Evolutionary conservation across 2,797 vertebrate species (phyloP), one percentile per base, ranked within the genome.

Genomic region (Pseudopleuronectes americanus): DNA sequence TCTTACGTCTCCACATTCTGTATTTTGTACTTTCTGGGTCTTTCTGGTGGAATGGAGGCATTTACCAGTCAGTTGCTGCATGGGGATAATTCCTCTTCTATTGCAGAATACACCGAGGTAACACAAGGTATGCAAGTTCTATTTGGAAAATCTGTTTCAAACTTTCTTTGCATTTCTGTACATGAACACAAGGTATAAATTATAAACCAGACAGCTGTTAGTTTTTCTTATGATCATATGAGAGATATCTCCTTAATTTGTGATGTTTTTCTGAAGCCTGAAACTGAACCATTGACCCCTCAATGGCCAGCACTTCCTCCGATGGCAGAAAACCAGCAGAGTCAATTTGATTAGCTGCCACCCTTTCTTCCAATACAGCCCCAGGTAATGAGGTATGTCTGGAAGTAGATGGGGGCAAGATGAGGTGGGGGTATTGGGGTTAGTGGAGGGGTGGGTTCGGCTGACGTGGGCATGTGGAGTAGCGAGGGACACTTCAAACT

Each of bases 311-410:
- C 45, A 68, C 68, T 80, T 78, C 76, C 80, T 81, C 81, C 74
- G 75, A 83, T 87, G 79, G 83, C 75, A 88, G 83, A 87, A 90
- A 91, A 90, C 80, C 75, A 84, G 84, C 74, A 78, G 76, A 89
- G 87, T 84, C 89, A 94, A 95, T 94, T 92, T 86, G 89, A 94
- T 94, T 94, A 91, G 79, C 82, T 70, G 60, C 79, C 77, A 87
- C 79, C 92, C 83, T 87, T 87, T 90, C 84, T 80, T 83, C 81
- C 82, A 85, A 74, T 76, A 83, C 76, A 56, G 89, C 91, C 92
- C 85, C 89, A 92, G 90, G 89, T 94, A 93, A 94, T 90, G 88
- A 92, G 87, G 86, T 88, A 89, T 92, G 91, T 94, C 93, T 94
- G 93, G 89, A 87, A 91, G 87, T 83, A 76, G 80, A 16, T n/a